phyloP scores from a whole-genome alignment of 2,113 vertebrate species.

The Oreotrochilus melanogaster region DNA sequence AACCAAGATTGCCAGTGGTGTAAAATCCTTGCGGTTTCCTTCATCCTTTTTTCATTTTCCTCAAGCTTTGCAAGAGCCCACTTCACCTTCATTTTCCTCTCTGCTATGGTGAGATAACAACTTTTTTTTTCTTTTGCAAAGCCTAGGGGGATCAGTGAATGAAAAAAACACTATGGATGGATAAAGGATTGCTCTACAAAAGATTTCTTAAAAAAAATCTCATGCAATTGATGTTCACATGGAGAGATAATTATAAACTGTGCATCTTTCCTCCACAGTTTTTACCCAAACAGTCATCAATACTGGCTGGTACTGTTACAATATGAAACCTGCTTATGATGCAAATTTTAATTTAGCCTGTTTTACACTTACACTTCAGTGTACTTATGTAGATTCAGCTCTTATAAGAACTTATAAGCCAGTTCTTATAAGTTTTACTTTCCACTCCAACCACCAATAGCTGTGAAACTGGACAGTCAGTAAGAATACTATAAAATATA shows the following conservation, averaged over 20 bases:
- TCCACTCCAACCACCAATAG: neutral
- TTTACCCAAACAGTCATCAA: neutral
- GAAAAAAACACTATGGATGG: neutral
- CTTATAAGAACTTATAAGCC: no score
- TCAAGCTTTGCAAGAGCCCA: neutral
- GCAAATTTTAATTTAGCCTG: neutral
- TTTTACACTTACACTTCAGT: neutral
- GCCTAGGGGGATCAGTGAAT: neutral
- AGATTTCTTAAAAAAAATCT: neutral
- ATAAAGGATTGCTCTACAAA: neutral
- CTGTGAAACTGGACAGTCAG: neutral
- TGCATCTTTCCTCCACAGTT: neutral
- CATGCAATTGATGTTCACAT: neutral
- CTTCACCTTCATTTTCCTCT: neutral
- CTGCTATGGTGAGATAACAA: neutral
- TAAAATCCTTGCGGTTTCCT: neutral
- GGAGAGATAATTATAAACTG: neutral
- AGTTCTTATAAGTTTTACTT: neutral
- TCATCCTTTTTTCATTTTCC: neutral
- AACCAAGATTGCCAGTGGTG: neutral
- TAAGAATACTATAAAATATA: neutral
- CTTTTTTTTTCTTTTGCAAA: neutral
- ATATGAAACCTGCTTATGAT: neutral
- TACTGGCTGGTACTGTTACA: neutral
- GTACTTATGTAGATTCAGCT: neutral